Percentiles rank a stretch among this genome's conserved stretches.
These are phyloP conservation scores for Clusia tigrina DNA, from an alignment of 2,888 invertebrate species.

Conservation along the genomic window DNA sequence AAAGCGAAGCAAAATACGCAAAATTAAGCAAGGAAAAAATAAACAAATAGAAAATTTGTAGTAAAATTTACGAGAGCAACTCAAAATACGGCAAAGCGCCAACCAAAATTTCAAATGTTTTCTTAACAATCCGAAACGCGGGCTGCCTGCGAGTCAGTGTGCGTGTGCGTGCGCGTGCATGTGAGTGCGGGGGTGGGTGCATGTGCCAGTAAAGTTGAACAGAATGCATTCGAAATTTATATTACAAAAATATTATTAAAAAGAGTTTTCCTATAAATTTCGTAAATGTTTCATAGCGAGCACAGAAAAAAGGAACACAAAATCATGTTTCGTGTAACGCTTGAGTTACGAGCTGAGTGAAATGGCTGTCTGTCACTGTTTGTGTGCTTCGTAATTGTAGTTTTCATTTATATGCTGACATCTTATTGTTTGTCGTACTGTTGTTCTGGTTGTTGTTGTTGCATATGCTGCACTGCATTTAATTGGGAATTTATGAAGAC, in stretches of 20 bases:
- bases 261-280: not conserved
- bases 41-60: constrained; percentile 25
- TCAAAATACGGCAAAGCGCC: constrained; percentile 35
- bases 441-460: not conserved
- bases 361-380: constrained; percentile 37
- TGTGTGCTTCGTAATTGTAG: not conserved
- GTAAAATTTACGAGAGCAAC: constrained; percentile 35
- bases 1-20: constrained; percentile 31
- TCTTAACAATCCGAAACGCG: not conserved
- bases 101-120: constrained; percentile 24
- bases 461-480: not conserved
- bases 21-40: constrained; percentile 3
- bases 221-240: not conserved
- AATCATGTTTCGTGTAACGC: constrained; percentile 50
- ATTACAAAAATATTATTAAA: constrained; percentile 1
- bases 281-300: not conserved
- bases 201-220: not conserved
- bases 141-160: not conserved
- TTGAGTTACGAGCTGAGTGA: constrained; percentile 55
- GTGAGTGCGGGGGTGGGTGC: not conserved
- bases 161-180: not conserved
- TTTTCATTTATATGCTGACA: not conserved
- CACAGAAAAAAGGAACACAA: not conserved
- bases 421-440: not conserved
- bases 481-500: constrained; percentile 31